Base-by-base conservation (phyloP, 2,113 vertebrate genomes). In the Synchiropus splendidus region DNA sequence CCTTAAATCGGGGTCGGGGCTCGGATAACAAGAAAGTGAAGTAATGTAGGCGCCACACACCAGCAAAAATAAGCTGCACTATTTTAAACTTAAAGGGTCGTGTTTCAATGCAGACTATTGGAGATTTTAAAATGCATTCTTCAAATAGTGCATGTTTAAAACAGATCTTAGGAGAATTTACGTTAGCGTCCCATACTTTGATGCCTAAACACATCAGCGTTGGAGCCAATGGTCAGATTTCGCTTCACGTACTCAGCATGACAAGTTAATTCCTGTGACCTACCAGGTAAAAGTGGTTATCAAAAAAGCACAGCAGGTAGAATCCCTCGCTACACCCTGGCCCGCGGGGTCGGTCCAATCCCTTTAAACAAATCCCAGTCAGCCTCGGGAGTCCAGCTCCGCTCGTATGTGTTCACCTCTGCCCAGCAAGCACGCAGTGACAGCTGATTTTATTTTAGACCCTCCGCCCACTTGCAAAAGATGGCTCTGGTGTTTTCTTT, bases 361-460 rank as follows among this genome's bases (percentile, higher is more conserved):
- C 72, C 85, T 78, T 4, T 5, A 82, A 84, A 62, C 75, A 74
- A 86, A 83, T 88, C 79, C 87, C 80, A 79, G 79, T 82, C 71
- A 65, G 61, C 43, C 55, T 80, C 82, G n/a, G 88, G 87, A 93
- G 89, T 79, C 87, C 87, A 83, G 86, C 89, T 91, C 89, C 87
- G 86, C 83, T 63, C 61, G 70, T 55, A 46, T 69, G 62, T 79
- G 50, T 59, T 75, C 68, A 78, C 39, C 67, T 85, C 84, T 85
- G 78, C 79, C 82, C 72, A 74, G 72, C 54, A 31, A 79, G 81
- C 65, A 59, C 55, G 83, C 51, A 48, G 75, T 71, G 79, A 81
- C 63, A 82, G 86, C 85, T 84, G 85, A 75, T 90, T 92, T 90
- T 91, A 89, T 87, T 89, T 89, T 85, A 83, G 80, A 75, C 45